Evolutionary conservation across 2,797 vertebrate genomes (phyloP).

Genomic region (Manis javanica): DNA sequence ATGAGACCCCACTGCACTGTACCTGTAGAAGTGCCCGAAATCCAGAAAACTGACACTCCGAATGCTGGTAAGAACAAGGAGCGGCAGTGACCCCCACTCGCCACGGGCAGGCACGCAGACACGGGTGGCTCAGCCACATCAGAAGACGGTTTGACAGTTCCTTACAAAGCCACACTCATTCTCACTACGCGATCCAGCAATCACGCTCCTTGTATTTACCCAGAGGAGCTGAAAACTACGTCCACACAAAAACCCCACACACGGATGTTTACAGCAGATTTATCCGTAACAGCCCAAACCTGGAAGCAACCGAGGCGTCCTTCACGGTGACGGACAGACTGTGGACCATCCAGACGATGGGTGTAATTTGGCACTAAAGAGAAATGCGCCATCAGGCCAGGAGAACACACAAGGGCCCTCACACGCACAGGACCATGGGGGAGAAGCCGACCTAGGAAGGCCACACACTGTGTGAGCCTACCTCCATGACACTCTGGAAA

Average conservation of each 20-base stretch:
- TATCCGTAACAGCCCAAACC: rapidly evolving
- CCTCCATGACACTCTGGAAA: rapidly evolving
- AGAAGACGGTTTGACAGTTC: background rate
- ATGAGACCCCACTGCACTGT: background rate
- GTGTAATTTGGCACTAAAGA: rapidly evolving
- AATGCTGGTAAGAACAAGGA: rapidly evolving
- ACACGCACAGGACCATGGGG: rapidly evolving
- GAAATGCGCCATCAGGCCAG: background rate
- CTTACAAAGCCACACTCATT: rapidly evolving
- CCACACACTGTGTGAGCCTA: rapidly evolving
- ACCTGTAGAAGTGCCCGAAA: rapidly evolving
- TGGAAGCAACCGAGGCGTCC: background rate
- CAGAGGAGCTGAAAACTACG: rapidly evolving
- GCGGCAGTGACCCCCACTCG: rapidly evolving
- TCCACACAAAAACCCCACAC: rapidly evolving
- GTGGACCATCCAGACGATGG: rapidly evolving
- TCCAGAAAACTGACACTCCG: rapidly evolving
- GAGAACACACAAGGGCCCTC: rapidly evolving
- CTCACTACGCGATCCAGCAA: rapidly evolving
- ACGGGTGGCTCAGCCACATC: rapidly evolving
- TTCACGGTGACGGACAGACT: rapidly evolving
- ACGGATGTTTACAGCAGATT: rapidly evolving
- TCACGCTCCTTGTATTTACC: background rate
- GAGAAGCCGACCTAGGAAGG: rapidly evolving
- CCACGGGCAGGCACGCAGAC: rapidly evolving